Conservation (phyloP, 2,797 vertebrate species). For the Okamejei kenojei region DNA sequence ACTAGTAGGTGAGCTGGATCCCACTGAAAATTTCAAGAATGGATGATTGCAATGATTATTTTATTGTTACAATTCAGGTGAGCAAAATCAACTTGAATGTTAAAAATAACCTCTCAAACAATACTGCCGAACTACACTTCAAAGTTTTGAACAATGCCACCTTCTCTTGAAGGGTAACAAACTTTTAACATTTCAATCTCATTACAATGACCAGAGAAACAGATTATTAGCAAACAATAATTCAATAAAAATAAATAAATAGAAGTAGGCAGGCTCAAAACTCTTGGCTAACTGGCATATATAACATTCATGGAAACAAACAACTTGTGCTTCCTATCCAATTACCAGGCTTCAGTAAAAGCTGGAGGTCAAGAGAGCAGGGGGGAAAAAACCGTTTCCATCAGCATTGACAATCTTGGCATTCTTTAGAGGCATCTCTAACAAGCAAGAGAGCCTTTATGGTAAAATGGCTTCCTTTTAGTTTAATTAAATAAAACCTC, state of each 20-base stretch:
- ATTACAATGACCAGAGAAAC: not conserved
- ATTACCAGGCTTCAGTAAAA: not conserved
- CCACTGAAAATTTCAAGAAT: not conserved
- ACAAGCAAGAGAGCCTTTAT: not conserved
- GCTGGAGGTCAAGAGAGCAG: not conserved
- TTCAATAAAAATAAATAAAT: not conserved
- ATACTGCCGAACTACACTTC: not conserved
- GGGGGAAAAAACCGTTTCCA: not conserved
- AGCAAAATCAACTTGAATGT: not conserved
- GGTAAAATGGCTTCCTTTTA: no score
- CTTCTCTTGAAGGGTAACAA: no score
- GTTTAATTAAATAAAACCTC: not conserved
- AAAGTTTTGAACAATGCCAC: not conserved
- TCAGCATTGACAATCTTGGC: not conserved
- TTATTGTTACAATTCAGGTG: not conserved
- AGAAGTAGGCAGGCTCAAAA: not conserved
- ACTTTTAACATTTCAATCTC: not conserved
- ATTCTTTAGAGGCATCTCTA: not conserved
- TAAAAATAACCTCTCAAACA: constrained; percentile 14
- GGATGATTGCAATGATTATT: not conserved
- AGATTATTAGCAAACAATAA: not conserved
- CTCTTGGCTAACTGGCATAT: not conserved
- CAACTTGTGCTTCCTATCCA: not conserved
- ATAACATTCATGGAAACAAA: not conserved
- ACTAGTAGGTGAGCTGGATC: not conserved